Conservation (phyloP, 2,888 invertebrate species). For the Nemotelus nigrinus region DNA sequence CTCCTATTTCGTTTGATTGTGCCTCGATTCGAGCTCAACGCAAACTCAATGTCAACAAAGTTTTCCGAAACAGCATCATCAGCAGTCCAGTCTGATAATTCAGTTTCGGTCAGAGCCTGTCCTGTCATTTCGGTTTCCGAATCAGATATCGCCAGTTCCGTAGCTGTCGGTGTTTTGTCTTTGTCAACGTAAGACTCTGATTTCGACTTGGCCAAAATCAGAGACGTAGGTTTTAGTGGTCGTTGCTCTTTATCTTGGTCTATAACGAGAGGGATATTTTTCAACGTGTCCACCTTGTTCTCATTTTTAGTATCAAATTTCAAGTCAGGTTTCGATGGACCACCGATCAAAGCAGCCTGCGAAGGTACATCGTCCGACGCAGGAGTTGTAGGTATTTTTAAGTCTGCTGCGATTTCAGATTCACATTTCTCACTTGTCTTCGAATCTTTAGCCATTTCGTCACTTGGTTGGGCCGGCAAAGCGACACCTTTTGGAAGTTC, state of each 20-base stretch:
- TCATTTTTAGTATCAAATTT: conserved; percentile 64
- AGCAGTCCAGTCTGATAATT: conserved; percentile 89
- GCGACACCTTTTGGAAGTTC: conserved; percentile 61
- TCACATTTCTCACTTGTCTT: background rate
- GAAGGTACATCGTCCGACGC: background rate
- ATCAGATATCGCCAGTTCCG: conserved; percentile 68
- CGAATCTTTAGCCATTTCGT: conserved; percentile 1
- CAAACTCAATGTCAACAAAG: conserved; percentile 73
- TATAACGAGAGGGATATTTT: conserved; percentile 62
- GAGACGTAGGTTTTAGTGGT: conserved; percentile 58
- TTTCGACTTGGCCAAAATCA: conserved; percentile 54
- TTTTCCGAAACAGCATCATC: conserved; percentile 83
- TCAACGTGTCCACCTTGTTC: conserved; percentile 64
- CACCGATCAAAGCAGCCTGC: background rate
- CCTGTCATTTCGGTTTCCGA: conserved; percentile 77
- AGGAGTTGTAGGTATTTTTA: background rate
- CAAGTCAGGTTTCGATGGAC: conserved; percentile 55
- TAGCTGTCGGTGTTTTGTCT: conserved; percentile 63
- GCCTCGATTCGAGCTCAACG: conserved; percentile 67
- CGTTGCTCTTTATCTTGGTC: conserved; percentile 58
- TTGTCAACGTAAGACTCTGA: conserved; percentile 56
- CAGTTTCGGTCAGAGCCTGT: conserved; percentile 83
- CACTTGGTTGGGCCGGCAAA: background rate
- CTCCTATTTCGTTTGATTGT: conserved; percentile 63
- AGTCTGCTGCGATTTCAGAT: background rate